Evolutionary conservation across 1,140 invertebrate genomes (phyloP).

Genomic region (Temnothorax longispinosus): DNA sequence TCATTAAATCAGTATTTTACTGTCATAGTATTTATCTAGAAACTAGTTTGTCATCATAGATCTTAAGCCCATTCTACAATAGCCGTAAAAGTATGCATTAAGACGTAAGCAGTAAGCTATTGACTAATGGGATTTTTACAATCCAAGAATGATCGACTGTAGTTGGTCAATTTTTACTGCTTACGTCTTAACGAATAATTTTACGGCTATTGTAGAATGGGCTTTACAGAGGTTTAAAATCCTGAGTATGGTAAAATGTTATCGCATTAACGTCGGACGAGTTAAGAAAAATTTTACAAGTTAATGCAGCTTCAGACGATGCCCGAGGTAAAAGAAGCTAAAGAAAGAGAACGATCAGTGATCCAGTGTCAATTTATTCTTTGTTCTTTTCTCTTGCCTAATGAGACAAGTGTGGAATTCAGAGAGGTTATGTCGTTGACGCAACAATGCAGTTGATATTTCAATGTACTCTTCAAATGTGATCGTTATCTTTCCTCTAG

Average conservation of each 20-base stretch:
- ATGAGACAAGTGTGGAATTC: neutral
- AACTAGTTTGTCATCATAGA: constrained; percentile 62
- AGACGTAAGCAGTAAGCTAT: too few relatives aligned
- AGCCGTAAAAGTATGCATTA: too few relatives aligned
- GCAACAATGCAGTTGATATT: neutral
- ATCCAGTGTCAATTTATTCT: too few relatives aligned
- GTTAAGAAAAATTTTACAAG: neutral
- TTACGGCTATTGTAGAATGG: too few relatives aligned
- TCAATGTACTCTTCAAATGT: neutral
- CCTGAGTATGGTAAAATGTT: neutral
- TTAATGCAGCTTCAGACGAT: neutral
- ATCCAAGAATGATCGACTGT: too few relatives aligned
- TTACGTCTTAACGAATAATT: too few relatives aligned
- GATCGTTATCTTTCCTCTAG: neutral
- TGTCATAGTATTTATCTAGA: constrained; percentile 67
- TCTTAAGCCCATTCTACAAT: too few relatives aligned
- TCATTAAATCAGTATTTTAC: constrained; percentile 81
- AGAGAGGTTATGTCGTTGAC: neutral
- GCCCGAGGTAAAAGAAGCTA: neutral
- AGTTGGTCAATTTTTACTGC: too few relatives aligned
- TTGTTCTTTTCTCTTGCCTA: too few relatives aligned
- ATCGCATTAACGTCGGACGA: neutral
- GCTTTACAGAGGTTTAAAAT: neutral
- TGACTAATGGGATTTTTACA: too few relatives aligned
- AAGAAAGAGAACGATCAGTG: neutral